A percentile compares a stretch with the other conserved stretches of the same genome.
Evolutionary conservation across 2,113 vertebrate species (phyloP).

Genomic region (Gymnarchus niloticus): DNA sequence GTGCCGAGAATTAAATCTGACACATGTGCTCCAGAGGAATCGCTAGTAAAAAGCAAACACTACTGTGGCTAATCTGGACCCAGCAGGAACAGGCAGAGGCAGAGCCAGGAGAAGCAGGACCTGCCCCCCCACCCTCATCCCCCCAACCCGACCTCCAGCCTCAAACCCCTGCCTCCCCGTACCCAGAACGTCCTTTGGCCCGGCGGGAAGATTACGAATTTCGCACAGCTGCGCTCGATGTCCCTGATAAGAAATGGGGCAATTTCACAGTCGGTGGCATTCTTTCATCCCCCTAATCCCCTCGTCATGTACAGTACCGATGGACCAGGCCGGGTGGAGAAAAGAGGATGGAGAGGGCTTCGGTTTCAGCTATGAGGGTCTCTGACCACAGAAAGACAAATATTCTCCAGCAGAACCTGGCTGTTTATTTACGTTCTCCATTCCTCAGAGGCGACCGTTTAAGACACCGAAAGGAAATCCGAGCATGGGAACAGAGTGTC

Average conservation of each 20-base stretch:
- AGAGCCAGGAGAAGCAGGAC: not conserved
- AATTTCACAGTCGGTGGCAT: constrained; percentile 71
- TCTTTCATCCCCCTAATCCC: constrained; percentile 65
- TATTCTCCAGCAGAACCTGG: not conserved
- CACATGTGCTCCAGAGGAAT: not conserved
- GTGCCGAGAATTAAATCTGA: not conserved
- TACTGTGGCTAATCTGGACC: not conserved
- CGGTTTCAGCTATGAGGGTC: not conserved
- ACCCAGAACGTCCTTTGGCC: constrained; percentile 36
- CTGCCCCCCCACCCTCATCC: not conserved
- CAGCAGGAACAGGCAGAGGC: not conserved
- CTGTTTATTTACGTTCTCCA: constrained; percentile 6
- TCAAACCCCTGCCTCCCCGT: not conserved
- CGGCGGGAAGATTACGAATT: constrained; percentile 60
- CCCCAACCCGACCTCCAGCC: not conserved
- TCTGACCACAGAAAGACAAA: not conserved
- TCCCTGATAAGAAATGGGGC: constrained; percentile 63
- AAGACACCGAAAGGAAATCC: not conserved
- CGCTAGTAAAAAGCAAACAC: not conserved
- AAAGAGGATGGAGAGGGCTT: not conserved
- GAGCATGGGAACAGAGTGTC: not conserved
- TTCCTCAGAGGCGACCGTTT: not conserved
- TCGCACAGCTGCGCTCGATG: constrained; percentile 63
- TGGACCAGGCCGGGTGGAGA: not conserved
- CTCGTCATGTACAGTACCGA: constrained; percentile 47